Evolutionary conservation across 2,113 vertebrate species (phyloP).

Genomic region (Laticauda laticaudata): DNA sequence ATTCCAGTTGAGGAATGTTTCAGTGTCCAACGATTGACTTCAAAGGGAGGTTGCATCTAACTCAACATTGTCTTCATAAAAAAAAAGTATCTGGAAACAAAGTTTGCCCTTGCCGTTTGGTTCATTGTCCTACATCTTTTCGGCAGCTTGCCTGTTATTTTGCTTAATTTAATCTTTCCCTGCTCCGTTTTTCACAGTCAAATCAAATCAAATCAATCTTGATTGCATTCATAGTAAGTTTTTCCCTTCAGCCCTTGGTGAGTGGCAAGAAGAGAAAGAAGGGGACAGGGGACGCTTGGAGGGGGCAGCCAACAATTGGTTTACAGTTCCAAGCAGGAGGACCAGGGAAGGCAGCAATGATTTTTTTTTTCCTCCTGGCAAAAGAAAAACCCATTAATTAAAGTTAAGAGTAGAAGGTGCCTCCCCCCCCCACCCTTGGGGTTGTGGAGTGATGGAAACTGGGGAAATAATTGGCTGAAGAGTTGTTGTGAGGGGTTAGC

Average conservation of each 20-base stretch:
- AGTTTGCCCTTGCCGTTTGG: not conserved
- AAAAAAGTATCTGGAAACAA: not conserved
- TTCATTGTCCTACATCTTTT: not conserved
- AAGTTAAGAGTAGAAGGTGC: not conserved
- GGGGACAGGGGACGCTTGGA: not conserved
- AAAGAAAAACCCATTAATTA: not conserved
- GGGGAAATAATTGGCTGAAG: not conserved
- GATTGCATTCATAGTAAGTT: not conserved
- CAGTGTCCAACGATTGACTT: not conserved
- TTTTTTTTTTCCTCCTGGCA: not conserved
- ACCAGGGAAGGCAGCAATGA: not conserved
- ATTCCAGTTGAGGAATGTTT: not conserved
- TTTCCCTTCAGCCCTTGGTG: not conserved
- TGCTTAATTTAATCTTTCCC: not conserved
- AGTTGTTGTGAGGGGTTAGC: not conserved
- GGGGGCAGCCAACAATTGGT: not conserved
- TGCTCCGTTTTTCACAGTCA: not conserved
- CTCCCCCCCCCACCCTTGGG: not conserved
- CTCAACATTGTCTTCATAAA: not conserved
- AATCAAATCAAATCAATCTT: not conserved
- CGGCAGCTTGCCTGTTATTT: not conserved
- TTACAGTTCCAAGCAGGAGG: not conserved
- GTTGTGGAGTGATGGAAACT: not conserved
- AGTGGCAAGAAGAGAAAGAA: too few relatives aligned
- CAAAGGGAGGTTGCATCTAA: not conserved